These are phyloP conservation scores for Percina caprodes DNA, from an alignment of 2,113 vertebrate genomes.

Conservation along the genomic window DNA sequence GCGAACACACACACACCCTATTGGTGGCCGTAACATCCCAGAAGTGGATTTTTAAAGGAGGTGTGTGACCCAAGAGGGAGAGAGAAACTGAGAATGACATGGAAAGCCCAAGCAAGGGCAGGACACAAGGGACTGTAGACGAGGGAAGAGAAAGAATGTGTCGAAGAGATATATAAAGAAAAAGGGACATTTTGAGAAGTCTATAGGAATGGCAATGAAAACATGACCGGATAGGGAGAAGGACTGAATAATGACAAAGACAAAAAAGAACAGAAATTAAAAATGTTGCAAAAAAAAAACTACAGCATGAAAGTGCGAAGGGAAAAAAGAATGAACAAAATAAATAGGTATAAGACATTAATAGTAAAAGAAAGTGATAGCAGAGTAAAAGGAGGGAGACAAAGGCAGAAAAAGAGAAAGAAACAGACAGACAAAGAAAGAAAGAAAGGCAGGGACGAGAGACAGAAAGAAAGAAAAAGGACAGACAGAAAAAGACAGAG, in stretches of 20 bases:
- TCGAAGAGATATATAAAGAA: not conserved
- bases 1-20: slow-evolving; percentile 43
- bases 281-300: not conserved
- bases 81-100: slow-evolving; percentile 22
- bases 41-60: slow-evolving; percentile 19
- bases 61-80: slow-evolving; percentile 33
- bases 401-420: not conserved
- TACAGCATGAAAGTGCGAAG: not conserved
- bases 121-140: slow-evolving; percentile 3
- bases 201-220: not conserved
- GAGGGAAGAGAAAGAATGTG: not conserved
- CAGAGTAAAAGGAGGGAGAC: not conserved
- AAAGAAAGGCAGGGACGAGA: not conserved
- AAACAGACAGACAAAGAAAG: not conserved
- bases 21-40: slow-evolving; percentile 36
- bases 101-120: slow-evolving; percentile 23
- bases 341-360: not conserved
- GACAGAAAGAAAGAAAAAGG: not conserved
- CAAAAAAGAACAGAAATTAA: not conserved
- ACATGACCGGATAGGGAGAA: not conserved
- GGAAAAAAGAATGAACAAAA: not conserved
- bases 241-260: slow-evolving; percentile 3
- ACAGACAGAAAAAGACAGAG: not conserved
- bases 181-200: not conserved
- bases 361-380: not conserved